Conservation (phyloP, 2,113 vertebrate species). For the Microcebus jonahi region DNA sequence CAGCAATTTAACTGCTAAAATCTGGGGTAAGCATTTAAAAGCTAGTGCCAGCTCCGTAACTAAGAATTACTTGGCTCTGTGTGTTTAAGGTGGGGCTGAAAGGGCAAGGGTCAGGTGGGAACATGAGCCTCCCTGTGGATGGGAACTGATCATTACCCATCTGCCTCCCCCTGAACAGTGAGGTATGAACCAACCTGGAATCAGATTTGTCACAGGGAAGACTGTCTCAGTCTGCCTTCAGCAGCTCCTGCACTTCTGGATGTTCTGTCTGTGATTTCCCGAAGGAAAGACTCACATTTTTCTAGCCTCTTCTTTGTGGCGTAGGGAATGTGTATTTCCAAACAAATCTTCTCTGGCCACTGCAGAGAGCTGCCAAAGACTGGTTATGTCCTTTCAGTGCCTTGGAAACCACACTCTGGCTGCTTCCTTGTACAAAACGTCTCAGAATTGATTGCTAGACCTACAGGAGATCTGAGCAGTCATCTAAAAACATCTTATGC, state of each 20-base stretch:
- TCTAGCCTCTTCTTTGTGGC: neutral
- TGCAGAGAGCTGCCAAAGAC: neutral
- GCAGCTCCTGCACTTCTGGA: neutral
- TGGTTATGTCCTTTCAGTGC: neutral
- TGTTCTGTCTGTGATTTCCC: neutral
- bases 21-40: neutral
- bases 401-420: neutral
- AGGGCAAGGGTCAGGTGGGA: neutral
- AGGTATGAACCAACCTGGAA: neutral
- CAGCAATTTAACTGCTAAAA: conserved; percentile 56
- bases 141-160: neutral
- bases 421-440: neutral
- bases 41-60: neutral
- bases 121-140: neutral
- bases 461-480: neutral
- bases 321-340: neutral
- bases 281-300: neutral
- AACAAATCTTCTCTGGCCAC: neutral
- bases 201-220: neutral
- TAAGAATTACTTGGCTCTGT: neutral
- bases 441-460: neutral
- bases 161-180: no score
- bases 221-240: neutral
- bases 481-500: neutral
- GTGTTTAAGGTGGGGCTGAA: conserved; percentile 6